Evolutionary conservation across 2,888 invertebrate genomes (phyloP).

Genomic region (Gryllus longicercus): DNA sequence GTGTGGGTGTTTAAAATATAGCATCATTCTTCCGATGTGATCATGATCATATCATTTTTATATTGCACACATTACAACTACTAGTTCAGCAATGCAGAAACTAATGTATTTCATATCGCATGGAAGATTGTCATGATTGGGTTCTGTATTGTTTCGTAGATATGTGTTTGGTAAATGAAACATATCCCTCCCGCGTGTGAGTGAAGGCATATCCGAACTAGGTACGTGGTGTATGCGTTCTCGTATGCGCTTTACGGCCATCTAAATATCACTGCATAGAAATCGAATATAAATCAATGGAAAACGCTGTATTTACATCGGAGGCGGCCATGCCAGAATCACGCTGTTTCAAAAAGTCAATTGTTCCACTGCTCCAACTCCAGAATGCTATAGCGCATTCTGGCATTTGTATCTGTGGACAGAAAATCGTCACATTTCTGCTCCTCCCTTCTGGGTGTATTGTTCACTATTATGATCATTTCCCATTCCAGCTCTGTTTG

Average conservation of each 20-base stretch:
- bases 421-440: background rate
- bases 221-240: no score
- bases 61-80: no score
- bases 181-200: no score
- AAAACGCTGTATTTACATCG: background rate
- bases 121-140: no score
- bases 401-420: background rate
- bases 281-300: background rate
- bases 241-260: background rate
- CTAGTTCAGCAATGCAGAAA: no score
- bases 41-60: no score
- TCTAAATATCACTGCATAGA: background rate
- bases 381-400: background rate
- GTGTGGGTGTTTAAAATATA: no score
- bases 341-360: background rate
- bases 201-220: no score
- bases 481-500: background rate
- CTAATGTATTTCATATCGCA: no score
- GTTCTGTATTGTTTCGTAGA: no score
- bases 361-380: background rate
- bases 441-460: slow-evolving; percentile 6
- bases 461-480: background rate
- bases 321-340: background rate
- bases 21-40: no score
- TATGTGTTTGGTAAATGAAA: no score